Evolutionary conservation across 2,113 vertebrate species (phyloP).

Genomic region (Syrrhaptes paradoxus): DNA sequence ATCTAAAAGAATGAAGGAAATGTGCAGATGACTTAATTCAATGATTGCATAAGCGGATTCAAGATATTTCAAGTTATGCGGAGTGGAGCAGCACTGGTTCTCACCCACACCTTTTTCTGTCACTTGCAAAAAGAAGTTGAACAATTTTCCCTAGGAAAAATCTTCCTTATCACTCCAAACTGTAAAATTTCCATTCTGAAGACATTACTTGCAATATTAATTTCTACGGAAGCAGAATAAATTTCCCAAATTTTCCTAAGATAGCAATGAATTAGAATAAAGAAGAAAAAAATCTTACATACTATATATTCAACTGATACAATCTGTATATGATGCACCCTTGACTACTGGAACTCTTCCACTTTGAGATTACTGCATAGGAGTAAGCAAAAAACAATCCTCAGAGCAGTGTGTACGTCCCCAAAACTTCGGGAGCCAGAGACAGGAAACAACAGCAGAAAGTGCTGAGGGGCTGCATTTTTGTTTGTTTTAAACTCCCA

Average conservation of each 20-base stretch:
- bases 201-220: accelerated
- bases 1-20: neutral
- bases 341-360: neutral
- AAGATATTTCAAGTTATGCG: neutral
- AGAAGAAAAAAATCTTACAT: neutral
- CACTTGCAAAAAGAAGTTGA: neutral
- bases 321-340: neutral
- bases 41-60: neutral
- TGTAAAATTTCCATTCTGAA: neutral
- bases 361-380: neutral
- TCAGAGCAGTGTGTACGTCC: neutral
- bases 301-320: neutral
- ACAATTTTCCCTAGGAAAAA: neutral
- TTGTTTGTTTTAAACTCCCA: neutral
- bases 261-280: neutral
- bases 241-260: neutral
- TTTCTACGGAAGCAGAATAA: neutral
- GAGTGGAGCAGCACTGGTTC: neutral
- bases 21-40: neutral
- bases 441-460: neutral
- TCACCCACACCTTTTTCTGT: neutral
- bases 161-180: neutral
- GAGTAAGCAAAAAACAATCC: neutral
- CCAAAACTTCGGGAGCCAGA: neutral
- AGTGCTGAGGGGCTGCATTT: neutral